phyloP scores from a whole-genome alignment of 2,113 vertebrate genomes.

The Spermophilus dauricus region DNA sequence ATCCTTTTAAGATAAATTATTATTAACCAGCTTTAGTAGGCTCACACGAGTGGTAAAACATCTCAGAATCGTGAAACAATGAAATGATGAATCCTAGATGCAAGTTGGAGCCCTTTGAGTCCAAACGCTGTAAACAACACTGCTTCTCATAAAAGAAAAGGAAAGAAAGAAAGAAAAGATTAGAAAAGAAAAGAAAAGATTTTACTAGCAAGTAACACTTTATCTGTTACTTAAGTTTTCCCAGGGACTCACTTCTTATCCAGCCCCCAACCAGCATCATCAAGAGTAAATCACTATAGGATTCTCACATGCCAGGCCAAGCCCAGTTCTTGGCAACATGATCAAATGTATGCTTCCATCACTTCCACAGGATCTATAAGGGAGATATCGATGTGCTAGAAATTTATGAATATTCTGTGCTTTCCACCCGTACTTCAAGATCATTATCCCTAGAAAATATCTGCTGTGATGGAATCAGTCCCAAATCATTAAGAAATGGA shows the following conservation, averaged over 20 bases:
- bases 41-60: neutral
- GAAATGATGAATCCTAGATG: neutral
- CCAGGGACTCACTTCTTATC: neutral
- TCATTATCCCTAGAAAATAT: neutral
- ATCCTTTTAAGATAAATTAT: neutral
- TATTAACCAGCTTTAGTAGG: neutral
- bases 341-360: neutral
- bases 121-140: neutral
- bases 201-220: neutral
- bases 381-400: rapidly evolving
- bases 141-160: neutral
- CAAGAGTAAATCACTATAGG: neutral
- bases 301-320: neutral
- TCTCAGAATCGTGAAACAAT: neutral
- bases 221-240: neutral
- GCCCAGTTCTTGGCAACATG: neutral
- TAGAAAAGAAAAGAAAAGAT: too few relatives aligned
- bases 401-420: neutral
- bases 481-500: neutral
- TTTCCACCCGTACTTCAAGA: neutral
- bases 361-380: neutral
- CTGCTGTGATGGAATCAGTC: neutral
- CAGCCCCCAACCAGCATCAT: neutral
- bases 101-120: neutral
- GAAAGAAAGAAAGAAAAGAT: too few relatives aligned